Base-by-base conservation (phyloP, 2,797 vertebrate species). In the Pristis pectinata region DNA sequence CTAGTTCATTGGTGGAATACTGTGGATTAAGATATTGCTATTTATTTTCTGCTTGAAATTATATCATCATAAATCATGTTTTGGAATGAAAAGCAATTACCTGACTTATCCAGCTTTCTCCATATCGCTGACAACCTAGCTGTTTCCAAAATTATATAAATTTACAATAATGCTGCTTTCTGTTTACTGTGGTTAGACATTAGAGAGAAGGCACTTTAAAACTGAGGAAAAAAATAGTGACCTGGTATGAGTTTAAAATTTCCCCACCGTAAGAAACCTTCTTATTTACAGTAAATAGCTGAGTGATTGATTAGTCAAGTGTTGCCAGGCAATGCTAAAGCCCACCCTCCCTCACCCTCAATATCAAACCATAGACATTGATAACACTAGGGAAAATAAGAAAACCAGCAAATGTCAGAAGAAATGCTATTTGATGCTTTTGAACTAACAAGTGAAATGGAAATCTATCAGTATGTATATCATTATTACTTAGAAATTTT, bases 221-320 rank as follows among this genome's bases (percentile, higher is more conserved):
- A 24, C 56, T 74, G 92, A 41, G 24, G 44, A 61, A 91, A 61
- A 56, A 82, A 24, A 34, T 94, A 44, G 92, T 94, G 70, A 56
- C 92, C 92, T 74, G 44, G 70, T 67, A 64, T n/a, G 37, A 59
- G 22, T 94, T 70, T 53, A 94, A 76, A 94, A 94, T 76, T 74
- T 94, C 92, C 92, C 92, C 49, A 17, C 22, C 30, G 44, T 74
- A 94, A 94, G 44, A 94, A 74, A 53, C 49, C 24, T 72, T 94
- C 41, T 74, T 94, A 94, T 76, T 94, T 94, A 94, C 92, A 53
- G 92, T 94, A 94, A 94, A 74, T 94, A 53, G 44, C 30, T 74
- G 70, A n/a, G 70, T 94, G 27, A 1, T 56, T 44, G 44, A 94
- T 94, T 94, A 76, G 3, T 94, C 92, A 93, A 72, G n/a, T 64